Evolutionary conservation across 2,113 vertebrate genomes (phyloP), one percentile per base, ranked within the genome.

Genomic region (Dromas ardeola): DNA sequence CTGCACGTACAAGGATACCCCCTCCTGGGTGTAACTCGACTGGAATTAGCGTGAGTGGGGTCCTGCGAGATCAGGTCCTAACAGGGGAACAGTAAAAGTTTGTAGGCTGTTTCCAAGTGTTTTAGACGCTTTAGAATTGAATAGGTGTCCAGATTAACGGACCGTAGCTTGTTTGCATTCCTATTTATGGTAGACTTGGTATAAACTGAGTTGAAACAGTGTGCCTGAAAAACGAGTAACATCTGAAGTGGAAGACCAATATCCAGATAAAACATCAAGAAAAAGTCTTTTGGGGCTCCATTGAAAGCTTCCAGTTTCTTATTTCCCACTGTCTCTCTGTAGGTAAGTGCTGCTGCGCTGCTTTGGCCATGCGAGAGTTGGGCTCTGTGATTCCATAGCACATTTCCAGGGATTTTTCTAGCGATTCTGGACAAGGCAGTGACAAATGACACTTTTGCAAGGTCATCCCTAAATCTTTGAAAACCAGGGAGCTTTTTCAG

Each of bases 381-480:
- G 72, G 61, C 34, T 79, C 73, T 81, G 45, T 11, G 16, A 65
- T 76, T 85, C 83, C 86, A 27, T 5, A 34, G 40, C 4, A 2
- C 5, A 29, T 89, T 97, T 86, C 80, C 81, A 80, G 49, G 91
- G 83, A 42, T 81, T 84, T 94, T 87, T 45, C 77, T n/a, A n/a
- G 65, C 0, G 0, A 61, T 89, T 72, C 74, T 45, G 66, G 81
- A 47, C 58, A 81, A 93, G 91, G 69, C 95, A 91, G 81, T 95
- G 90, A 93, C 86, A 97, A 91, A 95, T 69, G 82, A 79, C 80
- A 81, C 58, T 92, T 93, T 55, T 49, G n/a, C 93, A 88, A 96
- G 93, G 94, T 91, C 95, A 89, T 80, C 88, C 81, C 81, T 65
- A 59, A 93, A 89, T 50, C 91, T 93, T 82, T 96, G 90, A 81